Base-by-base conservation (phyloP, 2,113 vertebrate species). In the Arothron firmamentum region DNA sequence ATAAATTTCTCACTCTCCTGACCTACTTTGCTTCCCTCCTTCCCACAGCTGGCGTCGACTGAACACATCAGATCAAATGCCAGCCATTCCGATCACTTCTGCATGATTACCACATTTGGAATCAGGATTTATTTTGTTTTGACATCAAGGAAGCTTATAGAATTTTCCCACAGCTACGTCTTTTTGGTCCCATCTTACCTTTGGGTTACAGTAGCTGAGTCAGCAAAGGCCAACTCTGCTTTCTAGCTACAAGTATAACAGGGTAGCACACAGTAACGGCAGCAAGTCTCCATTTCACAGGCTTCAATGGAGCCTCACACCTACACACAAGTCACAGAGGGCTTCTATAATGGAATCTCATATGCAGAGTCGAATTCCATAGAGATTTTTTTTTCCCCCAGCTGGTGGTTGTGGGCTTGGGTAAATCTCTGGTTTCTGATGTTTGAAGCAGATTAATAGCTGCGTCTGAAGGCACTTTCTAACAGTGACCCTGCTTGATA, bases 11-110 rank as follows among this genome's bases (percentile, higher is more conserved):
- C 79, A 70, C 76, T 84, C 78, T 54, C 59, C 82, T 86, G 85
- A 88, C 85, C 85, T 88, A 89, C 85, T 88, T 89, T 86, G 77
- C 42, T 65, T 80, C 74, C 62, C 34, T 63, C 78, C 81, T 81
- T 50, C 67, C 78, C 77, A 82, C 85, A 87, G 85, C 84, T 89
- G 85, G 83, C 73, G 62, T 75, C 58, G n/a, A 67, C 70, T 66
- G 72, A 84, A 65, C 58, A 60, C 82, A 77, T 64, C 69, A 77
- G 67, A 89, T 87, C 65, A 80, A 75, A 85, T 88, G 81, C 81
- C 76, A 78, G 72, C 76, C 80, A 85, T 88, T 87, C 82, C 84
- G 74, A 31, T 65, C 58, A 4, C 47, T 76, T 73, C 70, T 38
- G 11, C n/a, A 4, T 65, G 77, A 77, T 77, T 78, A 62, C 63